These are phyloP conservation scores for Muschampia plurimacula DNA, from an alignment of 2,888 invertebrate genomes.

Conservation along the genomic window DNA sequence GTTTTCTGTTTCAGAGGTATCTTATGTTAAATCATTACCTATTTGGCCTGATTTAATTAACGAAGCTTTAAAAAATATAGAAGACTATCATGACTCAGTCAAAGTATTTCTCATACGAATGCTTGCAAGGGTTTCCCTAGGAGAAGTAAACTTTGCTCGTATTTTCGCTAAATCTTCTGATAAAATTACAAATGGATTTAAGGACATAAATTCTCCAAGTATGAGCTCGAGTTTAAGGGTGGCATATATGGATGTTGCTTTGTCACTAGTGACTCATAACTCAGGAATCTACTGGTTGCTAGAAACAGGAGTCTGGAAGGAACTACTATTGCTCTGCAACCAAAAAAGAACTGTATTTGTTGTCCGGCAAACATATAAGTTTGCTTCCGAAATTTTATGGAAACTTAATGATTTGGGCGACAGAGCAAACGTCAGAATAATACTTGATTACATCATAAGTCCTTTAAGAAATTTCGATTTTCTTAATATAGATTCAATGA, in stretches of 20 bases:
- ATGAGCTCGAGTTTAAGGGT: slow-evolving; percentile 88
- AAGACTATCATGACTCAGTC: slow-evolving; percentile 65
- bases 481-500: slow-evolving; percentile 76
- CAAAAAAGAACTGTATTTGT: slow-evolving; percentile 90
- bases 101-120: slow-evolving; percentile 88
- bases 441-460: slow-evolving; percentile 83
- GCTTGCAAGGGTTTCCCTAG: slow-evolving; percentile 84
- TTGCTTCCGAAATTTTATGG: slow-evolving; percentile 86
- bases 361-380: slow-evolving; percentile 87
- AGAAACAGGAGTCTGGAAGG: slow-evolving; percentile 87
- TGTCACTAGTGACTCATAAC: slow-evolving; percentile 86
- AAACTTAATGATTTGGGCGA: slow-evolving; percentile 81
- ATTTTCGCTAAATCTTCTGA: slow-evolving; percentile 73
- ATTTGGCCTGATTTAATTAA: slow-evolving; percentile 62
- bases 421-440: slow-evolving; percentile 64
- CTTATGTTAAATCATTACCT: slow-evolving; percentile 57
- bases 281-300: slow-evolving; percentile 88
- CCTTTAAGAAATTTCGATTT: slow-evolving; percentile 86
- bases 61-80: slow-evolving; percentile 57
- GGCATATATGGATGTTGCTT: slow-evolving; percentile 88
- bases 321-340: slow-evolving; percentile 87
- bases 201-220: slow-evolving; percentile 59
- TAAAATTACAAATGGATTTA: slow-evolving; percentile 57
- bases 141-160: slow-evolving; percentile 86
- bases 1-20: slow-evolving; percentile 65